phyloP scores from a whole-genome alignment of 1,140 invertebrate genomes.

The Lysiphlebus fabarum region DNA sequence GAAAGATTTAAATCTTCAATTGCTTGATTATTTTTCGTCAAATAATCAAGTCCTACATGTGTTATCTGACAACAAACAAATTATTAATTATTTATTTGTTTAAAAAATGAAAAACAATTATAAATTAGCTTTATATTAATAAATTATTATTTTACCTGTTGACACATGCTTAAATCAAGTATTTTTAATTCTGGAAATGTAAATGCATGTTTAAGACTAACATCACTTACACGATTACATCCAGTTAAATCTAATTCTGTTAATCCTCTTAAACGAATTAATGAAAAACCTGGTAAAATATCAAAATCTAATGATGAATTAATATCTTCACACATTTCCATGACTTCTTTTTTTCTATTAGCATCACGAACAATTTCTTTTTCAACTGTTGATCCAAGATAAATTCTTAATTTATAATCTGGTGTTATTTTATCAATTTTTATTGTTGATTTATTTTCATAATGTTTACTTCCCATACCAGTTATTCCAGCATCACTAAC shows the following conservation, averaged over 20 bases:
- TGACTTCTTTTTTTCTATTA: constrained; percentile 61
- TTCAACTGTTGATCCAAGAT: constrained; percentile 63
- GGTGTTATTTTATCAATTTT: constrained; percentile 36
- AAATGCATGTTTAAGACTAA: constrained; percentile 66
- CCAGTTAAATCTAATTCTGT: constrained; percentile 62
- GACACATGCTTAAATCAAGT: constrained; percentile 65
- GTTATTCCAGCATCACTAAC: constrained; percentile 67
- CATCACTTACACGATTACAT: constrained; percentile 69
- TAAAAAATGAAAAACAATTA: background rate
- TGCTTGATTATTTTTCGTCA: constrained; percentile 65
- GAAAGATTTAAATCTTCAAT: constrained; percentile 66
- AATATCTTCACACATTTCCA: constrained; percentile 60
- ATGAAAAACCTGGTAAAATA: constrained; percentile 50
- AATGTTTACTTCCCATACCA: constrained; percentile 52
- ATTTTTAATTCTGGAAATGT: constrained; percentile 62
- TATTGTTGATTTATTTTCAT: constrained; percentile 14
- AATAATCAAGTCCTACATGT: constrained; percentile 60
- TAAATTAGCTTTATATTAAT: constrained; percentile 7
- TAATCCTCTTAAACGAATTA: constrained; percentile 60
- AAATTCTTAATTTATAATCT: constrained; percentile 52
- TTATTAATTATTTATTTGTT: background rate
- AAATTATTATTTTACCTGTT: constrained; percentile 55
- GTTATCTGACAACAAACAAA: constrained; percentile 52
- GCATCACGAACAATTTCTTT: constrained; percentile 66
- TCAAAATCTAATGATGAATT: constrained; percentile 25